These are phyloP conservation scores for Pogona vitticeps DNA, from an alignment of 2,113 vertebrate genomes.

Conservation along the genomic window DNA sequence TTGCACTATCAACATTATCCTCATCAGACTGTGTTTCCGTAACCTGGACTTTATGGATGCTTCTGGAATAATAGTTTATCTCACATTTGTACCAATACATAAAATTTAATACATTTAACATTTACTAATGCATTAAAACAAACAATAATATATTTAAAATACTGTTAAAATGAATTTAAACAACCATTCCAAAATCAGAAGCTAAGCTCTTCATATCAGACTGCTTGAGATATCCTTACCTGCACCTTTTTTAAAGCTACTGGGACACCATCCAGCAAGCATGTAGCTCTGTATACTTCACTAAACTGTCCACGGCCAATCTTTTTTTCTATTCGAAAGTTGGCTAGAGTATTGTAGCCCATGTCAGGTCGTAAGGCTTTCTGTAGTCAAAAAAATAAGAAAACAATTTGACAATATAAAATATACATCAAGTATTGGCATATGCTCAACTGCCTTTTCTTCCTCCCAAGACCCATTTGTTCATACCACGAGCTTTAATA, in stretches of 20 bases:
- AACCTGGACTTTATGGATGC: not conserved
- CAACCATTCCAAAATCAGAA: not conserved
- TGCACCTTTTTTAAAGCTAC: constrained; percentile 98
- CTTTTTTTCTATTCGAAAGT: constrained; percentile 97
- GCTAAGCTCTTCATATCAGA: not conserved
- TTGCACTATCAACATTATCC: not conserved
- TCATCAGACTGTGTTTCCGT: constrained; percentile 6
- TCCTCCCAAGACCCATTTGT: not conserved
- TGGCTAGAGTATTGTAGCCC: constrained; percentile 92
- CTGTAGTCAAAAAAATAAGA: constrained; percentile 71
- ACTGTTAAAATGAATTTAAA: not conserved
- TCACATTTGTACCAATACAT: too few relatives aligned
- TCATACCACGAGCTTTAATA: not conserved
- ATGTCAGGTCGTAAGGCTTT: constrained; percentile 93
- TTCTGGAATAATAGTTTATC: not conserved
- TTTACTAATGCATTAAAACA: too few relatives aligned
- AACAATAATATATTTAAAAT: too few relatives aligned
- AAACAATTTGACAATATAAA: constrained; percentile 20
- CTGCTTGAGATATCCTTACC: constrained; percentile 75
- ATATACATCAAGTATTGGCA: not conserved
- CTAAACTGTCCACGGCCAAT: constrained; percentile 98
- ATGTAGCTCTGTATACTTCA: constrained; percentile 94
- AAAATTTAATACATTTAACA: too few relatives aligned
- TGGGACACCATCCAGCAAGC: constrained; percentile 90
- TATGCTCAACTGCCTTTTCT: not conserved